These are phyloP conservation scores for Apomyelois bistriatella DNA, from an alignment of 2,888 invertebrate genomes.

Conservation along the genomic window DNA sequence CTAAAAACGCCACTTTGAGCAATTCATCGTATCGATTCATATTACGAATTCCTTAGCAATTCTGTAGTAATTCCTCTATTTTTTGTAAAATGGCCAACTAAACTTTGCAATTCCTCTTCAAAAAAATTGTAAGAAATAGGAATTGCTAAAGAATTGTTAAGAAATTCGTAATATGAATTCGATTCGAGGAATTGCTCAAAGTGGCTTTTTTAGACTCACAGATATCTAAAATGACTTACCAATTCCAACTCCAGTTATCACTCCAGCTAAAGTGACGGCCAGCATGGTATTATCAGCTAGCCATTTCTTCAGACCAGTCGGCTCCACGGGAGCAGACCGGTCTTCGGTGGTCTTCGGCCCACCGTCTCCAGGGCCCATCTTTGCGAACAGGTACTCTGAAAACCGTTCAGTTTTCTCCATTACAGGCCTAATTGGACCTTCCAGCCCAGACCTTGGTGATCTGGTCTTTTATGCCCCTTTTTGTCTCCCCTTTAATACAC, in stretches of 20 bases:
- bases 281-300: conserved; percentile 88
- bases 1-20: too few relatives aligned
- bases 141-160: too few relatives aligned
- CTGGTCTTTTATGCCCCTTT: conserved; percentile 28
- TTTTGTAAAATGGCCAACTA: too few relatives aligned
- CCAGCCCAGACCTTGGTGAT: conserved; percentile 43
- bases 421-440: conserved; percentile 49
- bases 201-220: too few relatives aligned
- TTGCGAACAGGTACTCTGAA: conserved; percentile 90
- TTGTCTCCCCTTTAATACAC: conserved; percentile 9
- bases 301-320: conserved; percentile 84
- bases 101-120: too few relatives aligned
- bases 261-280: conserved; percentile 89
- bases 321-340: conserved; percentile 82
- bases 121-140: too few relatives aligned
- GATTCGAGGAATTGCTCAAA: too few relatives aligned
- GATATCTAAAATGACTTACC: conserved; percentile 70
- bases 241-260: conserved; percentile 85
- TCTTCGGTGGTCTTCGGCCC: conserved; percentile 82
- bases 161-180: too few relatives aligned
- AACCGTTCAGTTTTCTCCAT: conserved; percentile 84
- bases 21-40: too few relatives aligned
- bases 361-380: conserved; percentile 85
- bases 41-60: too few relatives aligned
- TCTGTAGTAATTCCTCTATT: too few relatives aligned